Conservation (phyloP, 2,888 invertebrate species). For the Rotaria sp. region DNA sequence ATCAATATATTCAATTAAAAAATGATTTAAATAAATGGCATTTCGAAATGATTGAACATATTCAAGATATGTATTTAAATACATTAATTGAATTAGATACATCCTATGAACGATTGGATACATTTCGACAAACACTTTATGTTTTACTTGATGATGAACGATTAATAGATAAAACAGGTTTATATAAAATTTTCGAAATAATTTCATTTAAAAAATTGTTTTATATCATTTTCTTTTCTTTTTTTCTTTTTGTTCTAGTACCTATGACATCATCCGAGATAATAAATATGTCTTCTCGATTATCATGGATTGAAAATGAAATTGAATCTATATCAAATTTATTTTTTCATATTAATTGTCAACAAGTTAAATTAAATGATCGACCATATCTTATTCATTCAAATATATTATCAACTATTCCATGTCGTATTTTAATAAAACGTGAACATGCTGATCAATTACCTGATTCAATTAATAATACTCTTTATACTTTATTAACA, state of each 20-base stretch:
- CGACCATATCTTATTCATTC: constrained; percentile 10
- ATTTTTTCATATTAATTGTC: not conserved
- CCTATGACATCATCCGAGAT: not conserved
- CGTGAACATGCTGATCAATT: not conserved
- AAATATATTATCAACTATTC: not conserved
- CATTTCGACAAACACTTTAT: not conserved
- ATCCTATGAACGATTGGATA: constrained; percentile 10
- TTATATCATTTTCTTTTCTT: no score
- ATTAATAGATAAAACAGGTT: not conserved
- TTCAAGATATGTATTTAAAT: not conserved
- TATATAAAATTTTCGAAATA: not conserved
- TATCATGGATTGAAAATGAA: not conserved
- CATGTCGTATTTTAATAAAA: not conserved
- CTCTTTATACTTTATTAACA: not conserved
- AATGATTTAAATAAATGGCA: not conserved
- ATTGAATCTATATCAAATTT: not conserved
- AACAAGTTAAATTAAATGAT: not conserved
- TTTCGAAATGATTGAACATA: not conserved
- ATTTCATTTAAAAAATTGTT: no score
- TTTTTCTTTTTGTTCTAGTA: not conserved
- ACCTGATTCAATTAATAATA: not conserved
- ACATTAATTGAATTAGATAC: constrained; percentile 28
- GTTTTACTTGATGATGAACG: not conserved
- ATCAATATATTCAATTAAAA: not conserved
- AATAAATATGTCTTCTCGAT: not conserved